A percentile compares a stretch with the other conserved stretches of the same genome.
phyloP scores from a whole-genome alignment of 2,888 invertebrate genomes.

The Drosophila rellima region DNA sequence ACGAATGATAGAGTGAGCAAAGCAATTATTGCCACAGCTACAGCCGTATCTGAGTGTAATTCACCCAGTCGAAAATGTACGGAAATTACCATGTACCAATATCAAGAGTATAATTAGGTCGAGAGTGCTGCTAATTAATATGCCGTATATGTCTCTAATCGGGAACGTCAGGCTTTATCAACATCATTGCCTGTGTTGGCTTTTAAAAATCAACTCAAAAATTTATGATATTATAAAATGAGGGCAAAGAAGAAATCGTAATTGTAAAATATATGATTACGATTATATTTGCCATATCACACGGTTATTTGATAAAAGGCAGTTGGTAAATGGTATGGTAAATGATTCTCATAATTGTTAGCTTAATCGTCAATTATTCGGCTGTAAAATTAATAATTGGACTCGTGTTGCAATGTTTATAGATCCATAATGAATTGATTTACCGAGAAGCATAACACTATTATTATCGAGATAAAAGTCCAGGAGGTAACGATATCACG shows the following conservation, averaged over 20 bases:
- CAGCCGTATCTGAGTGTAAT: neutral
- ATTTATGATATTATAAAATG: slow-evolving; percentile 57
- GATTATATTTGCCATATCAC: slow-evolving; percentile 22
- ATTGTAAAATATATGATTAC: slow-evolving; percentile 56
- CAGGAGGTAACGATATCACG: slow-evolving; percentile 19
- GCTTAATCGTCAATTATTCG: slow-evolving; percentile 63
- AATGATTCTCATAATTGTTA: slow-evolving; percentile 52
- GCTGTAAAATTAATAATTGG: slow-evolving; percentile 28
- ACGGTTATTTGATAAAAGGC: slow-evolving; percentile 44
- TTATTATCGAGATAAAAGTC: slow-evolving; percentile 9
- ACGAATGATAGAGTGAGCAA: slow-evolving; percentile 1
- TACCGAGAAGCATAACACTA: slow-evolving; percentile 14
- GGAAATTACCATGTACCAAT: slow-evolving; percentile 11
- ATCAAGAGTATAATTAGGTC: slow-evolving; percentile 1
- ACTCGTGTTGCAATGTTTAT: slow-evolving; percentile 35
- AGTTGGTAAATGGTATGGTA: slow-evolving; percentile 34
- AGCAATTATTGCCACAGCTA: neutral
- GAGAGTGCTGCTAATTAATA: slow-evolving; percentile 29
- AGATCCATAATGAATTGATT: slow-evolving; percentile 50
- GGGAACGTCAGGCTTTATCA: slow-evolving; percentile 57
- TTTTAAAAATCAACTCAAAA: slow-evolving; percentile 66
- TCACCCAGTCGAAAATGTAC: neutral
- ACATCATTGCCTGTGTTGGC: slow-evolving; percentile 19
- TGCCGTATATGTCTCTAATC: slow-evolving; percentile 34
- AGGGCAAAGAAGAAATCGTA: slow-evolving; percentile 31